These are phyloP conservation scores for Seriola aureovittata DNA, from an alignment of 2,113 vertebrate genomes.

Conservation along the genomic window DNA sequence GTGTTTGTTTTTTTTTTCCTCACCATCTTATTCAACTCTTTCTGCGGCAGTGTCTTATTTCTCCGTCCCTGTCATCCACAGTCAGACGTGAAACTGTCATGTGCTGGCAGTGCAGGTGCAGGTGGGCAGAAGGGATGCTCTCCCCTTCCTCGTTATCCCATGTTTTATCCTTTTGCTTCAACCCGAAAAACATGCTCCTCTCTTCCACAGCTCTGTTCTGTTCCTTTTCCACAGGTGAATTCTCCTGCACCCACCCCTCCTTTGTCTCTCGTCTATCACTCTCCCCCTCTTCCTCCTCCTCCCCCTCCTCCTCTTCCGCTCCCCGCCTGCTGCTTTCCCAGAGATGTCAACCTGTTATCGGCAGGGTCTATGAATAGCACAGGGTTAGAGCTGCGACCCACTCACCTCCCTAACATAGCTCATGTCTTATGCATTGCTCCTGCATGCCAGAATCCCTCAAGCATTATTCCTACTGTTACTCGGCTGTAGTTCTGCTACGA, in stretches of 20 bases:
- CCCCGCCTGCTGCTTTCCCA: constrained; percentile 63
- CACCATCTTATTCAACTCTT: constrained; percentile 18
- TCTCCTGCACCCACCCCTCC: constrained; percentile 53
- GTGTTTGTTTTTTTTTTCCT: constrained; percentile 13
- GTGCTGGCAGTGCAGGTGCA: constrained; percentile 35
- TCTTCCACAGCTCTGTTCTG: constrained; percentile 30
- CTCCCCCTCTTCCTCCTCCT: constrained; percentile 14
- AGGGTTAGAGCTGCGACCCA: constrained; percentile 66
- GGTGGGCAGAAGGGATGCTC: constrained; percentile 37
- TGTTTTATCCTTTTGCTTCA: constrained; percentile 32
- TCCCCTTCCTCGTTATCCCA: constrained; percentile 43
- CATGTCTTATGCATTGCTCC: constrained; percentile 70
- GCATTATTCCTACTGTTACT: constrained; percentile 27
- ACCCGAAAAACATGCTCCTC: constrained; percentile 36
- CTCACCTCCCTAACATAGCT: constrained; percentile 69
- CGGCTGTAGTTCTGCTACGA: background rate
- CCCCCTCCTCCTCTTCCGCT: background rate
- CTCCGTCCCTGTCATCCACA: constrained; percentile 39
- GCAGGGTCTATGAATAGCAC: constrained; percentile 79
- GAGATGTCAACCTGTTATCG: constrained; percentile 80
- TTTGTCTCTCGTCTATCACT: constrained; percentile 66
- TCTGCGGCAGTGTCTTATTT: constrained; percentile 25
- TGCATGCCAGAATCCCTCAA: constrained; percentile 52
- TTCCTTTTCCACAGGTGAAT: constrained; percentile 76
- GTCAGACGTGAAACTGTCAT: constrained; percentile 30